phyloP scores from a whole-genome alignment of 2,113 vertebrate genomes.

The Amphiprion percula region DNA sequence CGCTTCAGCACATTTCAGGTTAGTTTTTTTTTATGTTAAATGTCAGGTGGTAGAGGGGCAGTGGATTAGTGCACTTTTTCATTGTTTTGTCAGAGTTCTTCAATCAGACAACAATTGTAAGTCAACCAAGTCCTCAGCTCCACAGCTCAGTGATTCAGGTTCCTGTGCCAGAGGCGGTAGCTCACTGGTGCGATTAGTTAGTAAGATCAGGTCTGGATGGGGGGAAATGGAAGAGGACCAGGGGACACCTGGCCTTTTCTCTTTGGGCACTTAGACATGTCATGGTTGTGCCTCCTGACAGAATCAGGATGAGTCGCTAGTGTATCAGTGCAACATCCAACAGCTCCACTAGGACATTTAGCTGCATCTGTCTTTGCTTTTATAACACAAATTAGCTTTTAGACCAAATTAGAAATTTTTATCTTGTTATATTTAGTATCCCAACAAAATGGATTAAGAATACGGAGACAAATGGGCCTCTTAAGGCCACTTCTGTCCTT shows the following conservation, averaged over 20 bases:
- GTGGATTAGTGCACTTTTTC: neutral
- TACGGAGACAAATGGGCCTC: constrained; percentile 10
- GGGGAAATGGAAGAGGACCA: constrained; percentile 25
- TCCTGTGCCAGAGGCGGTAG: constrained; percentile 71
- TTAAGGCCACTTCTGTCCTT: neutral
- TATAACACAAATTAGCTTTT: constrained; percentile 19
- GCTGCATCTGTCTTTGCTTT: constrained; percentile 24
- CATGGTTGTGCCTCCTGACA: constrained; percentile 58
- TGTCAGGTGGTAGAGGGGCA: constrained; percentile 1
- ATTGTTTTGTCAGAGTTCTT: constrained; percentile 11
- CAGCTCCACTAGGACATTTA: constrained; percentile 24
- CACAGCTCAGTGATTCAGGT: constrained; percentile 67
- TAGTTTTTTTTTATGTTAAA: constrained; percentile 11
- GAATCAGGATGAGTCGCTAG: constrained; percentile 60
- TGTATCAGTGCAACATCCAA: constrained; percentile 48
- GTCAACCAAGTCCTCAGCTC: constrained; percentile 52
- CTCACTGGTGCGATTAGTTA: constrained; percentile 61
- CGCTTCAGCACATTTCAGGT: neutral
- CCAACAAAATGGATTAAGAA: constrained; percentile 2
- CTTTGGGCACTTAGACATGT: constrained; percentile 75
- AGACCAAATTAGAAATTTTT: neutral
- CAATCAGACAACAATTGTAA: constrained; percentile 48
- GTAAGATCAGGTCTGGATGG: constrained; percentile 60
- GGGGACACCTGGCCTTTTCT: constrained; percentile 80
- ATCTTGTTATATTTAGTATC: too few relatives aligned